A percentile compares a stretch with the other conserved stretches of the same genome.
phyloP scores from a whole-genome alignment of 1,140 invertebrate genomes.

The Metaphire vulgaris region DNA sequence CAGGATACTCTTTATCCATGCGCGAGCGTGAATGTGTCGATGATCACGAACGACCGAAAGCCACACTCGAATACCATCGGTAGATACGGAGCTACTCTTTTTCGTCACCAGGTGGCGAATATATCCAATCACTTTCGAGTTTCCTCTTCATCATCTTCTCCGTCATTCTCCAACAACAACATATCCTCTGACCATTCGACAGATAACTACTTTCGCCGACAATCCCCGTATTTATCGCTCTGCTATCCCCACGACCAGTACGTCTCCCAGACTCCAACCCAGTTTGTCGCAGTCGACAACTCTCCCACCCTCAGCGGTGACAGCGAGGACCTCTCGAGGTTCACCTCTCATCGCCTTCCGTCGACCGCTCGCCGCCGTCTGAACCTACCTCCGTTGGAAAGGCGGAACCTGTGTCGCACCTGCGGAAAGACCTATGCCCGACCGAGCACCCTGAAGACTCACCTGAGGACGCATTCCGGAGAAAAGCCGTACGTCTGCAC shows the following conservation, averaged over 20 bases:
- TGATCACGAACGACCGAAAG: constrained; percentile 87
- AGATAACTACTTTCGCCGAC: not conserved
- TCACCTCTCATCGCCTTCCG: not conserved
- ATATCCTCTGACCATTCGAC: not conserved
- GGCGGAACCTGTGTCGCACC: constrained; percentile 67
- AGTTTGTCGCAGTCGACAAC: not conserved
- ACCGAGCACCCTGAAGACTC: constrained; percentile 91
- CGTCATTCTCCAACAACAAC: not conserved
- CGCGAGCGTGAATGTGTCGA: constrained; percentile 92
- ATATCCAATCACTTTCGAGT: not conserved
- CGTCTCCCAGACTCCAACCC: not conserved
- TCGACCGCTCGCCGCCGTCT: not conserved
- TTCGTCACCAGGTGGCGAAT: not conserved
- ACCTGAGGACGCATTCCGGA: constrained; percentile 89
- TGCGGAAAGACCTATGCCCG: constrained; percentile 94
- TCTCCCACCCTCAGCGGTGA: not conserved
- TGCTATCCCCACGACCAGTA: not conserved
- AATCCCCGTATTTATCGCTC: not conserved
- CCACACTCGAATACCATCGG: constrained; percentile 58
- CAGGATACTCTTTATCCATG: constrained; percentile 60
- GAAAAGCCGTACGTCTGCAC: constrained; percentile 77
- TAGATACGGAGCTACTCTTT: not conserved
- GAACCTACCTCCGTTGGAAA: not conserved
- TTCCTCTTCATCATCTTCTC: not conserved
- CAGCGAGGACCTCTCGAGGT: not conserved